These are phyloP conservation scores for Phalacrocorax brasilianus DNA, from an alignment of 2,113 vertebrate genomes.

Conservation along the genomic window DNA sequence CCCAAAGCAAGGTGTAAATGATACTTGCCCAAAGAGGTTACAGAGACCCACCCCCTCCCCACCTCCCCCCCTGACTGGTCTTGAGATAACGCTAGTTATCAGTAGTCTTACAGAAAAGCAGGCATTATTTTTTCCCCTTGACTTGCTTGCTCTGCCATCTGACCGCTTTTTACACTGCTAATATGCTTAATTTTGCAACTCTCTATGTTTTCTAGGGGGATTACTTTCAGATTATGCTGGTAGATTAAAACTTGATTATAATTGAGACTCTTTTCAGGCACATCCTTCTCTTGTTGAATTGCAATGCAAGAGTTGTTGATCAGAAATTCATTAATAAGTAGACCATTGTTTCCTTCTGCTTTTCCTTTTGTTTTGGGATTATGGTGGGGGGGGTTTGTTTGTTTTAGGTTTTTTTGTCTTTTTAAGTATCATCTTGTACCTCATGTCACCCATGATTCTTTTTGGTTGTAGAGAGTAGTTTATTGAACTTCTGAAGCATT, in stretches of 20 bases:
- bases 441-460: neutral
- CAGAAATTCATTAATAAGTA: neutral
- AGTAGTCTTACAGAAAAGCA: neutral
- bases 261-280: neutral
- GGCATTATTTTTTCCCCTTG: neutral
- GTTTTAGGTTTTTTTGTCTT: neutral
- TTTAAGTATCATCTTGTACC: neutral
- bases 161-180: neutral
- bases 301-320: neutral
- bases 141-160: neutral
- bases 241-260: neutral
- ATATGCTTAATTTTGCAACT: neutral
- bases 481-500: neutral
- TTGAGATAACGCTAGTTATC: neutral
- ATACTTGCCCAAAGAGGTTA: neutral
- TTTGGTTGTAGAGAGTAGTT: neutral
- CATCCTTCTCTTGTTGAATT: neutral
- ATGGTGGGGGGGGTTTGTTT: too few relatives aligned
- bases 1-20: neutral
- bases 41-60: neutral
- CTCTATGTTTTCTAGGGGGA: neutral
- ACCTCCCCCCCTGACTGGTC: neutral
- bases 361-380: neutral
- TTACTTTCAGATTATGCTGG: neutral
- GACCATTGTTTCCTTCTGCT: neutral